A percentile compares a stretch with the other conserved stretches of the same genome.
Evolutionary conservation across 2,797 vertebrate genomes (phyloP).

Genomic region (Champsocephalus gunnari): DNA sequence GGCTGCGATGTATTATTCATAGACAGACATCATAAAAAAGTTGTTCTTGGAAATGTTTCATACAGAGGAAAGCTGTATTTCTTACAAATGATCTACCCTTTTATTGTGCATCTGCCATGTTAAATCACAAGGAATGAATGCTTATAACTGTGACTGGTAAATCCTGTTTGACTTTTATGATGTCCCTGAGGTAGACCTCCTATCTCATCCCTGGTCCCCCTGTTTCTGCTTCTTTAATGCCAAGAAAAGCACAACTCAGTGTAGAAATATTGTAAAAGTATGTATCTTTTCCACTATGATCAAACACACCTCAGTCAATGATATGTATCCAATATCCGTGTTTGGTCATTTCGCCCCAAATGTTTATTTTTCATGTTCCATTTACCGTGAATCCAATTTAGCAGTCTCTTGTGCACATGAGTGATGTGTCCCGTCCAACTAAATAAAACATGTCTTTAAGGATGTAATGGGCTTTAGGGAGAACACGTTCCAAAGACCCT

Average conservation of each 20-base stretch:
- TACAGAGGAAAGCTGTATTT: conserved; percentile 31
- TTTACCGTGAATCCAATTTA: conserved; percentile 72
- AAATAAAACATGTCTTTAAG: conserved; percentile 31
- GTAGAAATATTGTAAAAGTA: neutral
- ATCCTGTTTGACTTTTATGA: conserved; percentile 47
- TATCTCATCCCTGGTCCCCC: conserved; percentile 2
- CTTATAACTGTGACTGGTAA: conserved; percentile 40
- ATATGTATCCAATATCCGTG: conserved; percentile 53
- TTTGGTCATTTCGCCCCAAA: conserved; percentile 46
- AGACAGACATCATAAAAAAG: conserved; percentile 28
- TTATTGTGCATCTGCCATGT: conserved; percentile 31
- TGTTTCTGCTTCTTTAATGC: conserved; percentile 29
- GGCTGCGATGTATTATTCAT: conserved; percentile 47
- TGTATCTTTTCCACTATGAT: conserved; percentile 3
- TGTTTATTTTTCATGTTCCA: conserved; percentile 63
- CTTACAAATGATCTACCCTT: conserved; percentile 34
- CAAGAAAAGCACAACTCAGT: conserved; percentile 15
- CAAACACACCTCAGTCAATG: conserved; percentile 37
- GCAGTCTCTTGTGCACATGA: conserved; percentile 42
- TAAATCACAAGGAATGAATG: conserved; percentile 40
- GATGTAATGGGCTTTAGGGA: conserved; percentile 39
- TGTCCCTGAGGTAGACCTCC: conserved; percentile 41
- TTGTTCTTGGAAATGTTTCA: conserved; percentile 29
- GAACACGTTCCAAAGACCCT: conserved; percentile 19
- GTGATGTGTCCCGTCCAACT: conserved; percentile 46